A percentile compares a stretch with the other conserved stretches of the same genome.
Evolutionary conservation across 2,888 invertebrate genomes (phyloP).

Genomic region (Scaptomyza flava): DNA sequence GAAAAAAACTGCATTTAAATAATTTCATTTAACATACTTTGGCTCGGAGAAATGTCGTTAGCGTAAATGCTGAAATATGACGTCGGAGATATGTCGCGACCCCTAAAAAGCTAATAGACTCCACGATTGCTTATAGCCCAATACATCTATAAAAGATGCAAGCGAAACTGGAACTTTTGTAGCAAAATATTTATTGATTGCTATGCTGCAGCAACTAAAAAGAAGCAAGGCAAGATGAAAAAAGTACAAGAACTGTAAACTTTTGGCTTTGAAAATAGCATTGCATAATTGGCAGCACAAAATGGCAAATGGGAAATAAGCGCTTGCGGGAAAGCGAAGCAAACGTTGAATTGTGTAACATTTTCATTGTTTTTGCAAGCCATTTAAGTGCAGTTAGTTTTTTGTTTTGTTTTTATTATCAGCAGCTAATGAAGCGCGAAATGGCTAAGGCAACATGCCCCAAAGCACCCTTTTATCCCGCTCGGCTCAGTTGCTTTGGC

Average conservation of each 20-base stretch:
- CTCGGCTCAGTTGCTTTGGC: conserved; percentile 8
- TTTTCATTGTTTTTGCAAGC: conserved; percentile 23
- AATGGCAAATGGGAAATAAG: conserved; percentile 5
- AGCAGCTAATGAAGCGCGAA: conserved; percentile 72
- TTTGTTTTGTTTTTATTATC: conserved; percentile 21
- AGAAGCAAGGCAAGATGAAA: conserved; percentile 37
- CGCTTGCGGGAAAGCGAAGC: not conserved
- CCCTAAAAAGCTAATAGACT: not conserved
- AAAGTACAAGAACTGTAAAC: conserved; percentile 33
- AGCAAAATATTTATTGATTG: conserved; percentile 73
- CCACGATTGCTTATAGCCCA: not conserved
- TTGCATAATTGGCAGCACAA: conserved; percentile 67
- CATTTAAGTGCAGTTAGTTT: conserved; percentile 7
- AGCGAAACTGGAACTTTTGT: conserved; percentile 49
- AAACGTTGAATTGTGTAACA: conserved; percentile 6
- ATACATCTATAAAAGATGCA: conserved; percentile 35
- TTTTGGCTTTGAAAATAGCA: conserved; percentile 54
- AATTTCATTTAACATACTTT: no score
- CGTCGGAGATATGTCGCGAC: no score
- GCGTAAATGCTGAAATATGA: no score
- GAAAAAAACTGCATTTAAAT: no score
- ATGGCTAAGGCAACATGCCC: conserved; percentile 27
- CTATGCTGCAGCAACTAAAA: conserved; percentile 22
- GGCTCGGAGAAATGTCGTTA: no score
- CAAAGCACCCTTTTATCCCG: not conserved